These are phyloP conservation scores for Dryobates pubescens DNA, from an alignment of 2,797 vertebrate genomes.

Conservation along the genomic window DNA sequence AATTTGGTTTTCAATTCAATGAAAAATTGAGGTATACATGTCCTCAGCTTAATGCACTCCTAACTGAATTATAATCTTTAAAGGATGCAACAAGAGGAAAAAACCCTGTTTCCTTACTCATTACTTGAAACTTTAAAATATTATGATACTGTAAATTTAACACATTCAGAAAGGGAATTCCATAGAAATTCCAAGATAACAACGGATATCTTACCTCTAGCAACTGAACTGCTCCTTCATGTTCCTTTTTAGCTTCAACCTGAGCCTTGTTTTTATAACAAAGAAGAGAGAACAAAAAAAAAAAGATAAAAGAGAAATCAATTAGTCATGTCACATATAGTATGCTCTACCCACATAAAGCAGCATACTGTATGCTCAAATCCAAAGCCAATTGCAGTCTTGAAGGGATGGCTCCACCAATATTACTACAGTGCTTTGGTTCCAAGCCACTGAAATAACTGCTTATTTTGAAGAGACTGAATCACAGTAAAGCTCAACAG, in stretches of 20 bases:
- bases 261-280: conserved; percentile 86
- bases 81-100: neutral
- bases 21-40: neutral
- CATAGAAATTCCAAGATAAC: neutral
- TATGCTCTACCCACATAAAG: neutral
- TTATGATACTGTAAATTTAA: fast-evolving
- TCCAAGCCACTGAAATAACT: neutral
- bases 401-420: neutral
- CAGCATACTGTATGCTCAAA: neutral
- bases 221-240: conserved; percentile 96
- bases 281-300: neutral
- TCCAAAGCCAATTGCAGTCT: neutral
- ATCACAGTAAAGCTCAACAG: neutral
- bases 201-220: conserved; percentile 89
- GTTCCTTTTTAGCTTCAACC: conserved; percentile 98
- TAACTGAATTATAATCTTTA: neutral
- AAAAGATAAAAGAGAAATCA: neutral
- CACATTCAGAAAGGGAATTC: neutral
- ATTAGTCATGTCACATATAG: neutral
- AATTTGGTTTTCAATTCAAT: neutral
- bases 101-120: neutral
- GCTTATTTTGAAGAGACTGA: neutral
- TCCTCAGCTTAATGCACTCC: neutral
- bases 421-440: neutral
- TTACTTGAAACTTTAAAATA: neutral